A percentile compares a stretch with the other conserved stretches of the same genome.
phyloP scores from a whole-genome alignment of 2,797 vertebrate genomes.

The Babyrousa celebensis region DNA sequence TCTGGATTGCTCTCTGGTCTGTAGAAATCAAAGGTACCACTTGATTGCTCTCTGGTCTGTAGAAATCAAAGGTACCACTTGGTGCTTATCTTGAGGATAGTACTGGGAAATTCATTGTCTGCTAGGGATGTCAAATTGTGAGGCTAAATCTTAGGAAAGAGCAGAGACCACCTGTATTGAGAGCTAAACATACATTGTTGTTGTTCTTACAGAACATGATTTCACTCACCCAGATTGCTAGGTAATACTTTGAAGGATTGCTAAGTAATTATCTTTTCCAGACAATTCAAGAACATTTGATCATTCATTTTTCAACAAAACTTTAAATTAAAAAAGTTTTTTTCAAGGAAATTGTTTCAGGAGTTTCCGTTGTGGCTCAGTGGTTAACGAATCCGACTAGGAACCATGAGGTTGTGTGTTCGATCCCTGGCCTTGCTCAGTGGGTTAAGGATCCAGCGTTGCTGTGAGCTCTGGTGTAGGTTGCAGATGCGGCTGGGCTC shows the following conservation, averaged over 20 bases:
- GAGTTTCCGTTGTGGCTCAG: too few species aligned
- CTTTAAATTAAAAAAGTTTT: not conserved
- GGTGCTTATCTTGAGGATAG: not conserved
- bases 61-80: not conserved
- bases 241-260: not conserved
- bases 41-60: not conserved
- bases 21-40: not conserved
- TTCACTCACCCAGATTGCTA: not conserved
- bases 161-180: not conserved
- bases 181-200: not conserved
- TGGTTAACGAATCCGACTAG: too few species aligned
- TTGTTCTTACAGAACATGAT: not conserved
- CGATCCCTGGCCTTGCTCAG: too few species aligned
- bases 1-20: not conserved
- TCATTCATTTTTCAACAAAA: not conserved
- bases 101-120: not conserved
- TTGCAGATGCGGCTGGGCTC: too few species aligned
- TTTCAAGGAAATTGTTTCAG: not conserved
- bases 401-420: too few species aligned
- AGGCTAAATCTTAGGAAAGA: not conserved
- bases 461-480: too few species aligned
- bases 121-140: not conserved
- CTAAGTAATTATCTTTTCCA: not conserved
- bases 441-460: too few species aligned
- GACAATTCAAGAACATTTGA: not conserved